phyloP scores from a whole-genome alignment of 1,140 invertebrate species.

The Nasonia vitripennis region DNA sequence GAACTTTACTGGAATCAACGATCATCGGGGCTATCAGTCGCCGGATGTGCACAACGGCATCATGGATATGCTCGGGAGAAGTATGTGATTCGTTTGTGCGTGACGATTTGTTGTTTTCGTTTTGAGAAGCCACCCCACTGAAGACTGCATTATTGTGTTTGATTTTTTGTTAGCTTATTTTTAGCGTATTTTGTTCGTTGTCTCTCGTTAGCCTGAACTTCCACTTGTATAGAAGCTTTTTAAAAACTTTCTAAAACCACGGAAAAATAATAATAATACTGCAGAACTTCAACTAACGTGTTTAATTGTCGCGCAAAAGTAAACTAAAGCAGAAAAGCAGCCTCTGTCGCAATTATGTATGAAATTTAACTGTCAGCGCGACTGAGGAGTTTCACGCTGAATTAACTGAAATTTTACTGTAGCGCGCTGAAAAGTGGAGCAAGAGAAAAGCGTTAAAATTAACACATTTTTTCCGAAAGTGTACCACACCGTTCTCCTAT shows the following conservation, averaged over 20 bases:
- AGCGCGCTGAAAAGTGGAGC: conserved; percentile 23
- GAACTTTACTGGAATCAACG: conserved; percentile 68
- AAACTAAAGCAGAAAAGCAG: not conserved
- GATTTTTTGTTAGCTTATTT: not conserved
- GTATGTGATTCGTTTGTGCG: conserved; percentile 73
- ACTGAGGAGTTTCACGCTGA: conserved; percentile 27
- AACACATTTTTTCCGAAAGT: conserved; percentile 33
- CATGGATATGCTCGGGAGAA: conserved; percentile 88
- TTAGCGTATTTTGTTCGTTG: no score
- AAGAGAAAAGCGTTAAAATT: conserved; percentile 50
- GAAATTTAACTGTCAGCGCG: not conserved
- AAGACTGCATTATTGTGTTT: not conserved
- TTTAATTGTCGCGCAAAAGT: not conserved
- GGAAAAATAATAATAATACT: not conserved
- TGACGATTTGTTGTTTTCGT: not conserved
- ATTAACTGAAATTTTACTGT: conserved; percentile 30
- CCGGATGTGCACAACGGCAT: conserved; percentile 80
- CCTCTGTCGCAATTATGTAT: not conserved
- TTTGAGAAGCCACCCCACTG: not conserved
- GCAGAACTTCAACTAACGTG: no score
- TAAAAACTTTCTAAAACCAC: not conserved
- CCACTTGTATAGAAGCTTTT: not conserved
- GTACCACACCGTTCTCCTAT: conserved; percentile 10
- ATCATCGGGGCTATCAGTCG: conserved; percentile 69
- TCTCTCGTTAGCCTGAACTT: not conserved